A percentile compares a stretch with the other conserved stretches of the same genome.
phyloP scores from a whole-genome alignment of 2,797 vertebrate species.

The Notolabrus celidotus region DNA sequence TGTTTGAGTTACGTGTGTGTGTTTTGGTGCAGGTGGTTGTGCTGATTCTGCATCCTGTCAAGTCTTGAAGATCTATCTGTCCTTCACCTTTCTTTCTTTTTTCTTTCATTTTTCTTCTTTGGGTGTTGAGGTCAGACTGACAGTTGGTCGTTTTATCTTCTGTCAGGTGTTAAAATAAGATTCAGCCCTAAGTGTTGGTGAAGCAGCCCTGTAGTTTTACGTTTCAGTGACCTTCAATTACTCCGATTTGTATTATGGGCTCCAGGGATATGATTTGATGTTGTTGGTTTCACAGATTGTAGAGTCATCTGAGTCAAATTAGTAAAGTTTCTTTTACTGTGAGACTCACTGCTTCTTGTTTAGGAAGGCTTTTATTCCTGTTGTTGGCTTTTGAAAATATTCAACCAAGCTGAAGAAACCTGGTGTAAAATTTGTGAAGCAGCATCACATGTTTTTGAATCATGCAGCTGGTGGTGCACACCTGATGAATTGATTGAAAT shows the following conservation, averaged over 20 bases:
- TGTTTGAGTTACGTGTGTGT: conserved; percentile 45
- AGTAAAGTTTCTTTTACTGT: neutral
- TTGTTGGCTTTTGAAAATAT: too few species aligned
- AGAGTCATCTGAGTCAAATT: neutral
- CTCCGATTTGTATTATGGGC: neutral
- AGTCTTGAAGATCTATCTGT: conserved; percentile 9
- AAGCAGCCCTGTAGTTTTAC: neutral
- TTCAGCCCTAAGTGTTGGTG: neutral
- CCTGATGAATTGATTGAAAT: too few species aligned
- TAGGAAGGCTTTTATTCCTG: too few species aligned
- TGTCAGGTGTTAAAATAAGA: neutral
- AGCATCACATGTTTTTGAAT: too few species aligned
- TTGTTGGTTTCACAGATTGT: neutral
- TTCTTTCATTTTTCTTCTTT: neutral
- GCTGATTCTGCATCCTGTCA: conserved; percentile 39
- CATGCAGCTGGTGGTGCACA: too few species aligned
- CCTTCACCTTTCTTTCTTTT: conserved; percentile 8
- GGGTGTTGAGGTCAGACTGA: neutral
- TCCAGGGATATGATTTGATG: neutral
- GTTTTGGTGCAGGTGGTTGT: conserved; percentile 47
- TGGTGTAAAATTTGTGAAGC: too few species aligned
- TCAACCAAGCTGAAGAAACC: too few species aligned
- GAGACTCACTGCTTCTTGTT: neutral
- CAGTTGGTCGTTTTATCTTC: neutral
- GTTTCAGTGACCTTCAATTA: conserved; percentile 28